A percentile compares a stretch with the other conserved stretches of the same genome.
Evolutionary conservation across 2,113 vertebrate species (phyloP).

Genomic region (Suncus etruscus): DNA sequence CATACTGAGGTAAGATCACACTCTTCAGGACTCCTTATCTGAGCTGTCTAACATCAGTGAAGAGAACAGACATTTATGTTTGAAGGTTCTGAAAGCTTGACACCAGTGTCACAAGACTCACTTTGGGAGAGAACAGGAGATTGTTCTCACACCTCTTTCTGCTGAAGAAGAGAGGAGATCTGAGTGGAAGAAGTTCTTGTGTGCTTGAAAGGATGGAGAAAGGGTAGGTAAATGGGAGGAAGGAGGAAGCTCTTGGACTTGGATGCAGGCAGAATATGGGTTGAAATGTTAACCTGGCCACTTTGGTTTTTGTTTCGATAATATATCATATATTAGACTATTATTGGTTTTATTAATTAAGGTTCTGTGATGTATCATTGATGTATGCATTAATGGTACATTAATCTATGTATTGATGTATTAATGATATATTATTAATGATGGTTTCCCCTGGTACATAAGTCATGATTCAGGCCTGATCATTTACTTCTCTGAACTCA

Average conservation of each 20-base stretch:
- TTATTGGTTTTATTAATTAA: too few species aligned
- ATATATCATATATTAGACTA: too few species aligned
- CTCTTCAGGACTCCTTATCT: background rate
- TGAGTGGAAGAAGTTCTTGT: background rate
- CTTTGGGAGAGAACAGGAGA: background rate
- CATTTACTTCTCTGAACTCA: background rate
- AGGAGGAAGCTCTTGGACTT: background rate
- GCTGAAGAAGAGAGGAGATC: background rate
- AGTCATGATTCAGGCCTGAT: background rate
- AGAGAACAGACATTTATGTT: background rate
- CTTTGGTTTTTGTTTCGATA: background rate
- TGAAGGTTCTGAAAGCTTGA: background rate
- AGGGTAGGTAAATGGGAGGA: background rate
- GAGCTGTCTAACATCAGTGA: background rate
- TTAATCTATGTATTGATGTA: too few species aligned
- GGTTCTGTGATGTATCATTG: too few species aligned
- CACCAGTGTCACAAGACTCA: background rate
- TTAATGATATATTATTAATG: too few species aligned
- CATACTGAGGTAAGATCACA: background rate
- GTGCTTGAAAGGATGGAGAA: background rate
- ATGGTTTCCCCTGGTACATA: too few species aligned
- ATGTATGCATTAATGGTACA: too few species aligned
- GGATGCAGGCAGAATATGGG: background rate
- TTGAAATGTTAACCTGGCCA: background rate
- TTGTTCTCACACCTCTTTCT: background rate